Evolutionary conservation across 2,888 invertebrate genomes (phyloP).

Genomic region (Diaprepes abbreviatus): DNA sequence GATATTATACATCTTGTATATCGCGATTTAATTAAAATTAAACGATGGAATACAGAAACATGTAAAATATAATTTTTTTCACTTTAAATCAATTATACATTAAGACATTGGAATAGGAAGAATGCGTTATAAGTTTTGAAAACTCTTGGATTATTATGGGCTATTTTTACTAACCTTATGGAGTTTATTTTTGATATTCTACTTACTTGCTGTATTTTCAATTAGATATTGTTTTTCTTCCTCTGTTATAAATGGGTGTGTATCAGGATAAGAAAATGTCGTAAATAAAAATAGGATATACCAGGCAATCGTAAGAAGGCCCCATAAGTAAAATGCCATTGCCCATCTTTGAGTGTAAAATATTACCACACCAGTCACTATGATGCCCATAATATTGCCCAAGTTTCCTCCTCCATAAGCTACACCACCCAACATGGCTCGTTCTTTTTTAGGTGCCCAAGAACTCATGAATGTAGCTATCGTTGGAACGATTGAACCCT

Average conservation of each 20-base stretch:
- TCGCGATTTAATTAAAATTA: too few relatives aligned
- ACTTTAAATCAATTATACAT: too few relatives aligned
- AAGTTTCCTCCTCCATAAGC: constrained; percentile 84
- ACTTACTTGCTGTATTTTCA: constrained; percentile 27
- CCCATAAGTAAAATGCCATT: constrained; percentile 84
- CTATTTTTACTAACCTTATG: too few relatives aligned
- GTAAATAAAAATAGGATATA: constrained; percentile 67
- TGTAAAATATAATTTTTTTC: too few relatives aligned
- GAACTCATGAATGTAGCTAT: constrained; percentile 70
- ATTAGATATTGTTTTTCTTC: constrained; percentile 33
- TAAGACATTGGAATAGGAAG: too few relatives aligned
- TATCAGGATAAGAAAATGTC: constrained; percentile 71
- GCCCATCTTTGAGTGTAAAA: constrained; percentile 58
- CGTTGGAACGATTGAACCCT: constrained; percentile 81
- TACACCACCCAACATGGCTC: constrained; percentile 81
- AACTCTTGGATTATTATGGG: too few relatives aligned
- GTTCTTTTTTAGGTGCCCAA: constrained; percentile 83
- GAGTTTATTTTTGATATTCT: too few relatives aligned
- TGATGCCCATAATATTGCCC: constrained; percentile 75
- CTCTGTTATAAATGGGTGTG: constrained; percentile 62
- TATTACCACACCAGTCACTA: constrained; percentile 67
- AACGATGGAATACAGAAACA: too few relatives aligned
- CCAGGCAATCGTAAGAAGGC: constrained; percentile 81
- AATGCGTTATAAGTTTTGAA: too few relatives aligned
- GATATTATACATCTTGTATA: too few relatives aligned